Evolutionary conservation across 2,888 invertebrate genomes (phyloP), one percentile per base, ranked within the genome.

Genomic region (Morpho deidamia): DNA sequence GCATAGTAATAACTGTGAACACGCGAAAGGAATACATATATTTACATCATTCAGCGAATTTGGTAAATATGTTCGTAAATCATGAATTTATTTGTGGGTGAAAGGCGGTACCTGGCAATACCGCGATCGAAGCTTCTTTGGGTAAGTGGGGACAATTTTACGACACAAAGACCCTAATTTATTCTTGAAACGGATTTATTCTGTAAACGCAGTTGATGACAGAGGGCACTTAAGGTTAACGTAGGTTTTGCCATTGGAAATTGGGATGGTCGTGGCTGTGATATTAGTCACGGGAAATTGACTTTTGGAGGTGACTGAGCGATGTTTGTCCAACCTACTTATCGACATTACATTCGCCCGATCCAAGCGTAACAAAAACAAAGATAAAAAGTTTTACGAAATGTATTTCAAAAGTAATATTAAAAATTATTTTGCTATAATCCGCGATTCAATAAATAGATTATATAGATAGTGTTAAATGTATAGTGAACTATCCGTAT

Each of bases 141-240:
- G 55, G 51, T 58, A 69, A 67, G 67, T 67, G 73, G 69, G 72
- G 69, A 71, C 76, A 69, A 79, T 82, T 81, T 73, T 74, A 71
- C 73, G 76, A 71, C 81, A 83, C 79, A 83, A 85, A 82, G 78
- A 78, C 81, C 77, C 83, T 86, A 86, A 87, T 86, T 86, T 85
- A 86, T 85, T 86, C 84, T 81, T 83, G 79, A 83, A 83, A 75
- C 73, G 76, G 78, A 82, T 83, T 83, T 81, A 85, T 83, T 83
- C 77, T 79, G 76, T 74, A 76, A 77, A 77, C 76, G 67, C 70
- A 76, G 74, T 70, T 77, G 78, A 78, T 81, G 84, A 84, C 82
- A 79, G 81, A 86, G 84, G 73, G 72, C 74, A 74, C 85, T 86
- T 78, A 73, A 78, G 82, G 84, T 83, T 86, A 84, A 86, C 84